Evolutionary conservation across 2,113 vertebrate species (phyloP), one percentile per base, ranked within the genome.

Genomic region (Thomomys bottae): DNA sequence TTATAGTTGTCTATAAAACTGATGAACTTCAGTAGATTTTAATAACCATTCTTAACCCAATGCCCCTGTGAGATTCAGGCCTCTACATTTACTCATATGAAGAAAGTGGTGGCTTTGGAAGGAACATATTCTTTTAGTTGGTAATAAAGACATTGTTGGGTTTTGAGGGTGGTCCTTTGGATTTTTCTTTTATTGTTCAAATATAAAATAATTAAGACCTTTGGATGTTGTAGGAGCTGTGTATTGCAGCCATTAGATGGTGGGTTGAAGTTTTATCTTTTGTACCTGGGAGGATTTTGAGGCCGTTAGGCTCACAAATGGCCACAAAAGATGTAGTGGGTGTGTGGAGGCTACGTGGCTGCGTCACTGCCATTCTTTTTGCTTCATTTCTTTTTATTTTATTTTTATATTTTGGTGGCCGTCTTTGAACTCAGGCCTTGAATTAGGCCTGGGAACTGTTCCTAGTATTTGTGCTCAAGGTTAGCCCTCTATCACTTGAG

Each of bases 41-140:
- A 96, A 96, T 97, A 96, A 95, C 94, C 94, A 91, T 89, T 91
- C 64, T 76, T 87, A 95, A 94, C 95, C 94, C 94, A 93, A 95
- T 95, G 96, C 59, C 77, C 36, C 68, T 77, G 45, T 1, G 32
- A 64, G 63, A 49, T 88, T 95, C 15, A 66, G 75, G 87, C 76
- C 91, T 63, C 84, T 92, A 59, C 70, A 88, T 86, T 93, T 66
- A 78, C n/a, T 93, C 54, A 78, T 87, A 57, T 76, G 76, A 95
- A 89, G 86, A 71, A 83, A 59, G 89, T 80, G 87, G 57, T 94
- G 49, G 77, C 32, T 78, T 75, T 93, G 49, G 45, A 71, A 3
- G 67, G 57, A 88, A 70, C 36, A 59, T 78, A 76, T 67, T 92
- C 61, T 94, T 87, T 86, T 45, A 68, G 71, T 78, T 94, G 90